Evolutionary conservation across 2,113 vertebrate species (phyloP).

Genomic region (Podocnemis expansa): DNA sequence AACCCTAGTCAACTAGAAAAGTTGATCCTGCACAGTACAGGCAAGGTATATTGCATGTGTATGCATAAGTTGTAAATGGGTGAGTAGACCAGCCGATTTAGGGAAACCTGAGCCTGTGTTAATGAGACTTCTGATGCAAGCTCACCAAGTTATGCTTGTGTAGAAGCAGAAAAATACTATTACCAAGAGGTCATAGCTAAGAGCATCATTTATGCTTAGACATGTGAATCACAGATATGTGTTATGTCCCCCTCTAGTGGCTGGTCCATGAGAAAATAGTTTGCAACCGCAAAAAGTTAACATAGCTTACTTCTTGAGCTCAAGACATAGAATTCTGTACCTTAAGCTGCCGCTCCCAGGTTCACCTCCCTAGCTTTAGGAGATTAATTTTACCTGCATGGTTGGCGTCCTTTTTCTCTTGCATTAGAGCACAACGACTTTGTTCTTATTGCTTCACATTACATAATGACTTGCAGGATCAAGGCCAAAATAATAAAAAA

Average conservation of each 20-base stretch:
- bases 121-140: accelerated
- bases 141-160: accelerated
- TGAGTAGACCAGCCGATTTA: background rate
- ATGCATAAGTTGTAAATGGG: background rate
- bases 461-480: background rate
- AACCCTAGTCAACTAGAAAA: background rate
- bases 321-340: background rate
- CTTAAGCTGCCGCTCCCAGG: accelerated
- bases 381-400: accelerated
- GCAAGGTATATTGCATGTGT: background rate
- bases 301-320: background rate
- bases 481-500: background rate
- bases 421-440: background rate
- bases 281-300: accelerated
- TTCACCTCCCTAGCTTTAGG: background rate
- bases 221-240: accelerated
- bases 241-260: accelerated
- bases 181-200: background rate
- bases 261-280: accelerated
- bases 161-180: accelerated
- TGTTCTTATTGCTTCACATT: background rate
- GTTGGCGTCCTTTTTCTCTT: background rate
- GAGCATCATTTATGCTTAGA: background rate
- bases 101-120: background rate
- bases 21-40: accelerated